Conservation (phyloP, 2,113 vertebrate species). For the Anseranas semipalmata region DNA sequence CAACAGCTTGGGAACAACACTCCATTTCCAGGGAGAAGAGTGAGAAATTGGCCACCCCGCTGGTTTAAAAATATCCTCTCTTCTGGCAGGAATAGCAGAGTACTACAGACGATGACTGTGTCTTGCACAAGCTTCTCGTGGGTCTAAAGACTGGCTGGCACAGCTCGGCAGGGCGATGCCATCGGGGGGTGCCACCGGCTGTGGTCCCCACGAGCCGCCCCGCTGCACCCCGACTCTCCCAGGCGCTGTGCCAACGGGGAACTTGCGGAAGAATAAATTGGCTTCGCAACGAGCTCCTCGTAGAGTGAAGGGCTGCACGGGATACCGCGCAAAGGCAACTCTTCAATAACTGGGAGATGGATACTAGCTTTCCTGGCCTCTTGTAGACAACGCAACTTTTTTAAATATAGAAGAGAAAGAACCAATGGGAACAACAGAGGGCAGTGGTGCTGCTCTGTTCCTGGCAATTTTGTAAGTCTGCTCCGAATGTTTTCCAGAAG, state of each 20-base stretch:
- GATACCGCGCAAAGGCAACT: neutral
- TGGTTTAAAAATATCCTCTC: neutral
- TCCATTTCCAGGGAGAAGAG: neutral
- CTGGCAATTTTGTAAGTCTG: neutral
- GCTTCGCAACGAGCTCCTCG: neutral
- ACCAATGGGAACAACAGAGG: neutral
- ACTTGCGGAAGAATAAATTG: neutral
- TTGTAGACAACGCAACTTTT: rapidly evolving
- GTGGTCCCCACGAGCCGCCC: rapidly evolving
- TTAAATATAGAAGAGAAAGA: neutral
- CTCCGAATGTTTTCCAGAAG: neutral
- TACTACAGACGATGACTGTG: neutral
- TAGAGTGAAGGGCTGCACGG: neutral
- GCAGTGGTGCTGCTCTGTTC: neutral
- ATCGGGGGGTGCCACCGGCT: rapidly evolving
- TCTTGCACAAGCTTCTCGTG: neutral
- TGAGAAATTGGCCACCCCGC: neutral
- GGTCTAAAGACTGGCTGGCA: neutral
- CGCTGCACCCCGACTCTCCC: neutral
- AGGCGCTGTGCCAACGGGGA: neutral
- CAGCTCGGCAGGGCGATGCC: neutral
- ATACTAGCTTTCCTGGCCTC: neutral
- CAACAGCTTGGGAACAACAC: neutral
- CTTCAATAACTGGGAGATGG: neutral
- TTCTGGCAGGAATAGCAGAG: neutral